Base-by-base conservation (phyloP, 2,888 invertebrate genomes). In the Drosophila acutilabella region DNA sequence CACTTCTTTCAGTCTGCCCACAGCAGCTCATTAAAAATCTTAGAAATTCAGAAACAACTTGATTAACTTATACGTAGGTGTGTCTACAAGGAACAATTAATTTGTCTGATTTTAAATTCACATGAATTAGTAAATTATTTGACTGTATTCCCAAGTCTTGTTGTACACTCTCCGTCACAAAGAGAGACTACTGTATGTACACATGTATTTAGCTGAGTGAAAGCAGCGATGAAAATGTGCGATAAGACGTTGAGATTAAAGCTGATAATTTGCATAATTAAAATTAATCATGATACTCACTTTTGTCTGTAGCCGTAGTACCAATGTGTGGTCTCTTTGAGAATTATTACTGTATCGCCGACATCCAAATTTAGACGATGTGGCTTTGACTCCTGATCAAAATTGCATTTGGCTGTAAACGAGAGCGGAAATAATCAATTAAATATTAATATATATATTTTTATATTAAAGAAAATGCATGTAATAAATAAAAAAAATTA, bases 241-340 rank as follows among this genome's bases (percentile, higher is more conserved):
- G 84, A 60, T 72, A 16, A 40, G 56, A 50, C 16, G 38, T 20
- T 6, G 14, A 64, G 60, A 69, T 74, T 61, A 68, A 13, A 20
- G 16, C 23, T 16, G 51, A 82, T 30, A 30, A 30, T 85, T 75
- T 64, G 48, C 42, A 78, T 85, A 62, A 67, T 59, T 59, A 48
- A 64, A 62, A 65, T 59, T 59, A 48, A 64, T 33, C 2, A 4
- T 33, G 18, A 33, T 50, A 91, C 92, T 91, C 68, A 92, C 92
- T 90, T 90, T 80, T 92, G 92, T 68, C 90, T 92, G 74, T 91
- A 93, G 66, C 92, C 92, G 88, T 92, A 93, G 85, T 91, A 93
- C 92, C 92, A 93, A 69, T 92, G 89, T 44, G 91, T 88, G 51
- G 91, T 91, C 77, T 92, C 92, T 72, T 91, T 91, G 40, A 92